phyloP scores from a whole-genome alignment of 1,140 invertebrate species.

The Pinna nobilis region DNA sequence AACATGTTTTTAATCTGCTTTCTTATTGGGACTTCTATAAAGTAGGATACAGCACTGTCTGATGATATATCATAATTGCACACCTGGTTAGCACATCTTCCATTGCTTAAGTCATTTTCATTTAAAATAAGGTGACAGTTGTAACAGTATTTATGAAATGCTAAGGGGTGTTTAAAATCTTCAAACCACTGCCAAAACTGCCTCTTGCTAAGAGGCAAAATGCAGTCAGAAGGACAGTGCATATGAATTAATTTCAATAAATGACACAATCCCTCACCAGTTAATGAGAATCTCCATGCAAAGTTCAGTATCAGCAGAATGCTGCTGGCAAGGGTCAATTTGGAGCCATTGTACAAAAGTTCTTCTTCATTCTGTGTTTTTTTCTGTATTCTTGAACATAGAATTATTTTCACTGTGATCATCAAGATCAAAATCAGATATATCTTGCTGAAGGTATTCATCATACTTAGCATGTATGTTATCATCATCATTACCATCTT shows the following conservation, averaged over 20 bases:
- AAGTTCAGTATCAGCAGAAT: constrained; percentile 2
- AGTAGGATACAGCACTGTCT: neutral
- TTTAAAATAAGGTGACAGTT: neutral
- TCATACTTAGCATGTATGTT: too few relatives aligned
- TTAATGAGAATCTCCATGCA: neutral
- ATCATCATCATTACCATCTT: too few relatives aligned
- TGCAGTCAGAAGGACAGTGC: neutral
- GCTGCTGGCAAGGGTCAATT: constrained; percentile 17
- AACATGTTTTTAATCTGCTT: constrained; percentile 2
- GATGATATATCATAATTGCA: neutral
- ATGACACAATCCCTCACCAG: constrained; percentile 5
- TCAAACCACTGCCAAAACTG: constrained; percentile 8
- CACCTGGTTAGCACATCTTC: neutral
- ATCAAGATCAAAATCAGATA: too few relatives aligned
- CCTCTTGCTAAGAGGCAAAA: neutral
- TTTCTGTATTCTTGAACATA: neutral
- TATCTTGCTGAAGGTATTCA: too few relatives aligned
- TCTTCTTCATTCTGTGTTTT: neutral
- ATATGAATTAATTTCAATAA: constrained; percentile 12
- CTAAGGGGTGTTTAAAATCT: neutral
- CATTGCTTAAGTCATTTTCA: neutral
- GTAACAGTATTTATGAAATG: constrained; percentile 10
- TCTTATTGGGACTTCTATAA: constrained; percentile 18
- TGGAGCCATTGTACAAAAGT: constrained; percentile 6
- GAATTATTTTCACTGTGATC: too few relatives aligned